Evolutionary conservation across 2,888 invertebrate genomes (phyloP).

Genomic region (Drosophila buzzatii): DNA sequence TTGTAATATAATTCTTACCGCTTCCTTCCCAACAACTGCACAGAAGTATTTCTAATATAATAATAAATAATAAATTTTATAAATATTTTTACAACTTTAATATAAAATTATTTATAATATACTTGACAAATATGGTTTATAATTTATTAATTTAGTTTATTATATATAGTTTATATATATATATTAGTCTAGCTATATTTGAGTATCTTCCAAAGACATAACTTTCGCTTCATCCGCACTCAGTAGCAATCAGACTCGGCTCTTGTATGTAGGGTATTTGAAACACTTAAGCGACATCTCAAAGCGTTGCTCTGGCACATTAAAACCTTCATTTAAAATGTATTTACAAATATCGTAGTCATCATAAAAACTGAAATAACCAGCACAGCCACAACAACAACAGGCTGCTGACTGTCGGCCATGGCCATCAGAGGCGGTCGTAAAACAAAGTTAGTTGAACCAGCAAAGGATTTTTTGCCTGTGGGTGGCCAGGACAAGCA

Average conservation of each 20-base stretch:
- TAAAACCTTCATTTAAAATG: conserved; percentile 48
- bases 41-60: too few relatives aligned
- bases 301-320: conserved; percentile 28
- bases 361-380: conserved; percentile 42
- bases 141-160: too few relatives aligned
- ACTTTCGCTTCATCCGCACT: not conserved
- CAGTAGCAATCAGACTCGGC: not conserved
- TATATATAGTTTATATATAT: too few relatives aligned
- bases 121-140: too few relatives aligned
- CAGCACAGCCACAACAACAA: conserved; percentile 21
- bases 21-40: too few relatives aligned
- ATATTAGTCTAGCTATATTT: not conserved
- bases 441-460: conserved; percentile 62
- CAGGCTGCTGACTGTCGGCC: conserved; percentile 10
- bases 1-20: too few relatives aligned
- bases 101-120: too few relatives aligned
- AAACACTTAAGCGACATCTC: conserved; percentile 49
- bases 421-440: conserved; percentile 35
- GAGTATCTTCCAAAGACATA: not conserved
- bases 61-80: too few relatives aligned
- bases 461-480: conserved; percentile 37
- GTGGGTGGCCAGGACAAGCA: conserved; percentile 3
- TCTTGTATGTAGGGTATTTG: conserved; percentile 1
- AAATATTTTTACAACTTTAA: too few relatives aligned
- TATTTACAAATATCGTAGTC: conserved; percentile 60